A percentile compares a stretch with the other conserved stretches of the same genome.
Evolutionary conservation across 2,888 invertebrate species (phyloP).

Genomic region (Agrenia bidenticulata): DNA sequence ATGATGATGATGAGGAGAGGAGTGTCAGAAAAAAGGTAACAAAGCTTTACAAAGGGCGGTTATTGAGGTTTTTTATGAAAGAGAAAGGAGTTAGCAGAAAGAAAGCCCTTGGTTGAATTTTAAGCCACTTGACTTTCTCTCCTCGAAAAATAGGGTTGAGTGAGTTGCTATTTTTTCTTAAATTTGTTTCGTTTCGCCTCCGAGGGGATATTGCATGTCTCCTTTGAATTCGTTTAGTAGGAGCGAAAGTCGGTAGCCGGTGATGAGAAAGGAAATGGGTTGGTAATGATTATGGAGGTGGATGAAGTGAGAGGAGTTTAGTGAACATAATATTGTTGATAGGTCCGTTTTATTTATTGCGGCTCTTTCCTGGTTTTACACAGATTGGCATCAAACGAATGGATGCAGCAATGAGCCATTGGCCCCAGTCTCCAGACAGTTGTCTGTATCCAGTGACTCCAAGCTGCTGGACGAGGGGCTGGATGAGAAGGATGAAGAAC

Average conservation of each 20-base stretch:
- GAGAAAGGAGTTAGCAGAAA: neutral
- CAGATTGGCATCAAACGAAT: constrained; percentile 53
- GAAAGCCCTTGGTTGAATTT: constrained; percentile 5
- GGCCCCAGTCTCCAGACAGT: constrained; percentile 72
- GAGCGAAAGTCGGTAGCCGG: constrained; percentile 3
- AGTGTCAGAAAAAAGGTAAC: neutral
- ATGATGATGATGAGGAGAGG: neutral
- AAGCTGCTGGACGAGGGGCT: constrained; percentile 79
- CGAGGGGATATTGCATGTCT: neutral
- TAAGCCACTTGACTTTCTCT: constrained; percentile 5
- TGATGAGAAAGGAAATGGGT: neutral
- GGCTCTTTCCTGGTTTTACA: constrained; percentile 6
- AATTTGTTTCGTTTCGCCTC: neutral
- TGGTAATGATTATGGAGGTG: constrained; percentile 6
- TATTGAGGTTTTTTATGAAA: neutral
- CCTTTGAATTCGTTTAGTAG: too few species aligned
- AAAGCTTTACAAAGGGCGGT: neutral
- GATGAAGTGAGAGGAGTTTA: constrained; percentile 15
- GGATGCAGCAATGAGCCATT: constrained; percentile 48
- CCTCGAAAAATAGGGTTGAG: neutral
- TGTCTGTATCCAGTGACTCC: constrained; percentile 89
- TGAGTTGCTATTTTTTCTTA: neutral
- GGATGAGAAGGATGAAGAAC: constrained; percentile 69
- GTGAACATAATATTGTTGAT: constrained; percentile 7
- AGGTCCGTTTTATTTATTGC: constrained; percentile 8